These are phyloP conservation scores for Leiothrix lutea DNA, from an alignment of 2,113 vertebrate species.

Conservation along the genomic window DNA sequence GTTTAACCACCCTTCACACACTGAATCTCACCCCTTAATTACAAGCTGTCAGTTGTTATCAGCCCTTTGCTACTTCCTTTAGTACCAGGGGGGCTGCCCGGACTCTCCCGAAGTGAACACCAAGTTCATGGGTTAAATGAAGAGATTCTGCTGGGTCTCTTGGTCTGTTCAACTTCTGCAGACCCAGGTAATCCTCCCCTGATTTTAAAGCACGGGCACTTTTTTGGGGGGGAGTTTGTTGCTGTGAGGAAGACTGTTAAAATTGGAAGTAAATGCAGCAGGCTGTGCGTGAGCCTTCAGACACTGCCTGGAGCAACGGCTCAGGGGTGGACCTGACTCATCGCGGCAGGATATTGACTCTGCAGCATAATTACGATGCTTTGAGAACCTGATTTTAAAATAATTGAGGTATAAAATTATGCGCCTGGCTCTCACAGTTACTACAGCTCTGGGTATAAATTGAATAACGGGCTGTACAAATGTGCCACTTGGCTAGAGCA, in stretches of 20 bases:
- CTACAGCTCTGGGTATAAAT: slow-evolving; percentile 27
- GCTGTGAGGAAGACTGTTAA: not conserved
- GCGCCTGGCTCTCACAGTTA: slow-evolving; percentile 7
- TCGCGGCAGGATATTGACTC: slow-evolving; percentile 50
- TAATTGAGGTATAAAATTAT: slow-evolving; percentile 58
- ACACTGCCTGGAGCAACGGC: not conserved
- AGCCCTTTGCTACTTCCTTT: not conserved
- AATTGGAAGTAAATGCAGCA: not conserved
- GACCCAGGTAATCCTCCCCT: not conserved
- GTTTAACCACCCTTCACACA: not conserved
- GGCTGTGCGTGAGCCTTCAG: not conserved
- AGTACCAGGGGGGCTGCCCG: not conserved
- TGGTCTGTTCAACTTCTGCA: not conserved
- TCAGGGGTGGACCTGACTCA: slow-evolving; percentile 49
- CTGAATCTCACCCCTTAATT: not conserved
- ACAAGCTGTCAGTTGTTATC: not conserved
- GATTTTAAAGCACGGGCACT: not conserved
- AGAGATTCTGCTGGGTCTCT: not conserved
- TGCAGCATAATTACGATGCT: slow-evolving; percentile 38
- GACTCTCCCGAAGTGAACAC: not conserved
- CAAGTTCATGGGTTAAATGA: not conserved
- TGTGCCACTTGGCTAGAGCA: slow-evolving; percentile 15
- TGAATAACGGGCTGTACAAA: not conserved
- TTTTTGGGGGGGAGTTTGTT: not conserved
- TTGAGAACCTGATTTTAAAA: slow-evolving; percentile 53